phyloP scores from a whole-genome alignment of 2,797 vertebrate genomes.

The Rallus crepitans region DNA sequence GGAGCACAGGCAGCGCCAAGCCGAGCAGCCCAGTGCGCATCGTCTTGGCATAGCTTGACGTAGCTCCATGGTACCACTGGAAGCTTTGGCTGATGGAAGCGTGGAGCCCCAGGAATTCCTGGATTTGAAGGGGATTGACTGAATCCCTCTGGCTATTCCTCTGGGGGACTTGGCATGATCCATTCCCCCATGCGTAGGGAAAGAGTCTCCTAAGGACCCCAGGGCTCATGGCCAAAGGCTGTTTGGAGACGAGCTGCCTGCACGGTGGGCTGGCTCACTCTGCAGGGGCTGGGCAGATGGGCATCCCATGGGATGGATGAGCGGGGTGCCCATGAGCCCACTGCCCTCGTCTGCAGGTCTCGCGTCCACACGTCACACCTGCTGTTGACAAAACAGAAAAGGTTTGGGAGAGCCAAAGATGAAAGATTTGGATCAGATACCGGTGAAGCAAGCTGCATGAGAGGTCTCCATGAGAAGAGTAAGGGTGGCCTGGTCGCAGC shows the following conservation, averaged over 20 bases:
- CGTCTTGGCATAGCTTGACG: not conserved
- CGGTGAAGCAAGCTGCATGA: fast-evolving
- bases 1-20: not conserved
- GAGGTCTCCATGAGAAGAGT: not conserved
- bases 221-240: not conserved
- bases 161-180: not conserved
- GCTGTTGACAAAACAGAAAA: not conserved
- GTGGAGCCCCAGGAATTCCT: not conserved
- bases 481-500: not conserved
- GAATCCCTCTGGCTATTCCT: not conserved
- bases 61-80: fast-evolving
- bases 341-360: not conserved
- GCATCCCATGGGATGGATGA: too few species aligned
- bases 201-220: not conserved
- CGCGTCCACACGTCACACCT: not conserved
- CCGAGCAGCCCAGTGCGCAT: not conserved
- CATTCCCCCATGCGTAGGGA: not conserved
- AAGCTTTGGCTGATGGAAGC: not conserved
- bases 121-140: not conserved
- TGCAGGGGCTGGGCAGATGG: not conserved
- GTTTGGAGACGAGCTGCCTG: not conserved
- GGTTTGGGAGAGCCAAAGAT: not conserved
- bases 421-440: not conserved
- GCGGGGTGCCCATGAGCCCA: fast-evolving
- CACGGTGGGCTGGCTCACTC: not conserved